Conservation (phyloP, 2,888 invertebrate species). For the Leucophenga maculata region DNA sequence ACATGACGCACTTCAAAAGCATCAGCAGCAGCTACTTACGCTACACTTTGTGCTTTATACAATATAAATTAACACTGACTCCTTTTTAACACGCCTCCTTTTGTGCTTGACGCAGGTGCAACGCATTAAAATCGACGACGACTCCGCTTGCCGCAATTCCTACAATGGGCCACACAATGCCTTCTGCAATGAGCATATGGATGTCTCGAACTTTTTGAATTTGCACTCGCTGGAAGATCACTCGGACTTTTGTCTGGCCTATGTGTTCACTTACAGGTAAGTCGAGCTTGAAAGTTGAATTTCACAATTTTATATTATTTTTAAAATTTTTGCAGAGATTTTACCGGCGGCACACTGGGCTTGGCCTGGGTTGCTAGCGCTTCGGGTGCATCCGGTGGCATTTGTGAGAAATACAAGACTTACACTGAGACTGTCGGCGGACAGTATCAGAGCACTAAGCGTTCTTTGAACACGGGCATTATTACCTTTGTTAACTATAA, state of each 20-base stretch:
- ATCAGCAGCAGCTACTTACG: too few species aligned
- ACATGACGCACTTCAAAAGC: conserved; percentile 30
- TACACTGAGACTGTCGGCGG: conserved; percentile 97
- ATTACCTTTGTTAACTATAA: conserved; percentile 99
- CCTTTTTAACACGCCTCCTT: conserved; percentile 40
- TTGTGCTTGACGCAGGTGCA: conserved; percentile 58
- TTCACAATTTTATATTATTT: neutral
- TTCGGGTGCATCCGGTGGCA: conserved; percentile 97
- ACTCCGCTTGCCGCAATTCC: conserved; percentile 80
- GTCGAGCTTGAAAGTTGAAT: conserved; percentile 38
- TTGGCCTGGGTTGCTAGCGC: conserved; percentile 99
- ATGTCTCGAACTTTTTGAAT: conserved; percentile 98
- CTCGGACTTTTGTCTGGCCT: conserved; percentile 99
- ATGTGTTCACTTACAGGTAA: conserved; percentile 91
- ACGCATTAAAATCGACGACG: conserved; percentile 89
- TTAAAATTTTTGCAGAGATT: conserved; percentile 78
- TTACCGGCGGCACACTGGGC: conserved; percentile 97
- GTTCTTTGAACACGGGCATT: conserved; percentile 97
- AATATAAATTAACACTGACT: conserved; percentile 40
- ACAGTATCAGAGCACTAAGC: conserved; percentile 92
- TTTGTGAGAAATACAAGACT: conserved; percentile 97
- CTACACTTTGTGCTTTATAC: conserved; percentile 17
- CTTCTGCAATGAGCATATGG: conserved; percentile 97
- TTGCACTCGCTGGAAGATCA: conserved; percentile 97
- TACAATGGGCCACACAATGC: conserved; percentile 83